Conservation (phyloP, 2,888 invertebrate species). For the Calameuta idolon region DNA sequence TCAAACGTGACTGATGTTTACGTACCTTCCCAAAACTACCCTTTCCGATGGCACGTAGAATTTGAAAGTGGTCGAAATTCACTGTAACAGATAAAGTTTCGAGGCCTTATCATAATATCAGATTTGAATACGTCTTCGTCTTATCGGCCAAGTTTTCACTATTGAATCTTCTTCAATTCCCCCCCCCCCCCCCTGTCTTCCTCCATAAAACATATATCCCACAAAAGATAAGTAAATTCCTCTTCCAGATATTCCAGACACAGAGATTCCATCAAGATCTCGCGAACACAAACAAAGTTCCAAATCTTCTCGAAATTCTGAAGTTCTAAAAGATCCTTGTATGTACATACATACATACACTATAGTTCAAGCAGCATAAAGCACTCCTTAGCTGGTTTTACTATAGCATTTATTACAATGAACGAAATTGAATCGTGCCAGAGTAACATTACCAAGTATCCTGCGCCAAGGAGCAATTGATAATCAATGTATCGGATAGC, state of each 20-base stretch:
- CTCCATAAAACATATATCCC: neutral
- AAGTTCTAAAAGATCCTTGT: neutral
- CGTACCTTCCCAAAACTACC: conserved; percentile 90
- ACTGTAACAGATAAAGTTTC: conserved; percentile 70
- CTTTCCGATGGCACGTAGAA: conserved; percentile 85
- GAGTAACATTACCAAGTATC: neutral
- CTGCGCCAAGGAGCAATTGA: neutral
- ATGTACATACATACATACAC: neutral
- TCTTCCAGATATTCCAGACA: too few relatives aligned
- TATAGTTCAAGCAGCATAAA: neutral
- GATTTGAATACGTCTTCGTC: neutral
- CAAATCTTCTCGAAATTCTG: neutral
- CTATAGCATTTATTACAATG: neutral
- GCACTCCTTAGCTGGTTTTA: neutral
- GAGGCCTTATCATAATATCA: neutral
- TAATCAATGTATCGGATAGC: neutral
- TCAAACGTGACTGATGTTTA: neutral
- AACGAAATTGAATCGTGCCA: neutral
- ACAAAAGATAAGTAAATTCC: neutral
- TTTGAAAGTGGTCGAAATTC: conserved; percentile 88
- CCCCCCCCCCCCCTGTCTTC: neutral
- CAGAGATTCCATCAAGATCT: neutral
- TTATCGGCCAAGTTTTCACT: neutral
- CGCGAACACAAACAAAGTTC: neutral
- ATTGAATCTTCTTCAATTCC: neutral